Evolutionary conservation across 1,140 invertebrate genomes (phyloP), one percentile per base, ranked within the genome.

Genomic region (Pseudomyrmex dendroicus): DNA sequence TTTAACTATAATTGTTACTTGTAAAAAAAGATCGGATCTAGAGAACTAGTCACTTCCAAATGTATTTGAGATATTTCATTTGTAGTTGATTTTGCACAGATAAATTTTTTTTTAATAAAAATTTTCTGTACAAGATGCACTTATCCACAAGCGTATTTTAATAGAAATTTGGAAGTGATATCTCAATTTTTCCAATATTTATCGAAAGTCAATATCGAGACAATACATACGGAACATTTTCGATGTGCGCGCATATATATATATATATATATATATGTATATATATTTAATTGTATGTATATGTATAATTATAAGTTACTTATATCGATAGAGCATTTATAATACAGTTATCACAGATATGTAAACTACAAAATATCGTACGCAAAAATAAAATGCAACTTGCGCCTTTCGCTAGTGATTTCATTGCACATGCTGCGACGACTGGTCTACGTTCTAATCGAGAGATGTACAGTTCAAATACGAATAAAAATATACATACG

Each of bases 311-410:
- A 92, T 94, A 93, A 92, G 88, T 93, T 93, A 93, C 90, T 93
- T 92, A 92, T 92, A 90, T 90, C 90, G 74, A 89, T 90, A 89
- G 88, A 92, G 89, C 73, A 82, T 92, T 91, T 93, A 93, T 92
- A 93, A 92, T 94, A 94, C 91, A 91, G 91, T 93, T 94, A 94
- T 94, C 93, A 94, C 93, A 94, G 93, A 94, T 93, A 93, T 91
- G 90, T 93, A 93, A 94, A 89, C 92, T 94, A 94, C 91, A 94
- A 93, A 93, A 92, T 93, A 93, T 89, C 88, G 86, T 93, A 92
- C 82, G 86, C 91, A 89, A 88, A 91, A 90, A 90, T 90, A 92
- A 93, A 94, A 94, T 93, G 90, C 91, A 91, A 88, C 88, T 90
- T 90, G 86, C 86, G 87, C 64, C 82, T 90, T 35, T 70, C 87